Evolutionary conservation across 2,113 vertebrate genomes (phyloP).

Genomic region (Strix aluco): DNA sequence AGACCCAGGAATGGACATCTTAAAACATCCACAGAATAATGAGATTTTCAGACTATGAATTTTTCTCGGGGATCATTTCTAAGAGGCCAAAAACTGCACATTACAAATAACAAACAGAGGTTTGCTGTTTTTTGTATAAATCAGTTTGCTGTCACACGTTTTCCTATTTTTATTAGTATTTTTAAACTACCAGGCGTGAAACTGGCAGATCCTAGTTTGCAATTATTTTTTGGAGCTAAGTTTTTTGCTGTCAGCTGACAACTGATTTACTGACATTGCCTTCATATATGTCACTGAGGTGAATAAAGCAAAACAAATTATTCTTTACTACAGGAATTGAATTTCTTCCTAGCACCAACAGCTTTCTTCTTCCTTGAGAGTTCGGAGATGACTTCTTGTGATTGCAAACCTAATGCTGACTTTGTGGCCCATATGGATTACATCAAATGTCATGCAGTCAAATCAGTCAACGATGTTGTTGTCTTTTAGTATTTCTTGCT

Average conservation of each 20-base stretch:
- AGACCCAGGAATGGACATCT: neutral
- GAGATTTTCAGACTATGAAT: neutral
- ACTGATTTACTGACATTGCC: constrained; percentile 26
- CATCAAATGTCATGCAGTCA: neutral
- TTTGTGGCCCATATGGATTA: neutral
- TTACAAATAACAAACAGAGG: neutral
- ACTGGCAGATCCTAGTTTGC: neutral
- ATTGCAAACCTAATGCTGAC: neutral
- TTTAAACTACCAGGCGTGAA: neutral
- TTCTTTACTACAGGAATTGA: constrained; percentile 7
- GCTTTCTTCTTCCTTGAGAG: neutral
- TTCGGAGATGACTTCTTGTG: neutral
- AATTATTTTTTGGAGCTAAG: neutral
- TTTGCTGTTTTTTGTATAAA: neutral
- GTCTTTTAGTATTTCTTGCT: constrained; percentile 16
- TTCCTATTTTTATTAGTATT: constrained; percentile 18
- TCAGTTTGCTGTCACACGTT: neutral
- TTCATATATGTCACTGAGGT: neutral
- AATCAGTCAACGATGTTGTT: neutral
- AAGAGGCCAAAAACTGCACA: neutral
- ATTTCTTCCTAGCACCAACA: neutral
- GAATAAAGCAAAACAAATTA: constrained; percentile 20
- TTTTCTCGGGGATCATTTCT: neutral
- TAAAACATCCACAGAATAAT: neutral
- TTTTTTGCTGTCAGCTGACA: neutral